phyloP scores from a whole-genome alignment of 2,113 vertebrate species.

The Spilogale gracilis region DNA sequence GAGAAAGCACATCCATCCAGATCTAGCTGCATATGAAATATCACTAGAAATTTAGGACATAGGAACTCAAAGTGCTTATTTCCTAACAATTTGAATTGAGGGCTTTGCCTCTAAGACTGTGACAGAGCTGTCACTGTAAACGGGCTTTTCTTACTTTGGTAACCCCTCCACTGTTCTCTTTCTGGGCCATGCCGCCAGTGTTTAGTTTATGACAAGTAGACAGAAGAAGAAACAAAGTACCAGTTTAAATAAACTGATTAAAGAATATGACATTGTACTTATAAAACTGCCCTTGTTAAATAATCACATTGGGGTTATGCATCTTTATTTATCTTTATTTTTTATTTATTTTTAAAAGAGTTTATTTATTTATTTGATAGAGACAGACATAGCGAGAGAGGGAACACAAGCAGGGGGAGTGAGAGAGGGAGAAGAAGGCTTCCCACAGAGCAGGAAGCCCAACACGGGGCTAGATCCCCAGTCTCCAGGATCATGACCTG shows the following conservation, averaged over 20 bases:
- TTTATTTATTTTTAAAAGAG: no score
- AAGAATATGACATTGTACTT: constrained; percentile 19
- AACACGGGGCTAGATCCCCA: no score
- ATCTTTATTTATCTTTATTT: neutral
- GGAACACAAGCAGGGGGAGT: no score
- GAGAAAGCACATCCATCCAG: neutral
- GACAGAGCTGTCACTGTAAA: fast-evolving
- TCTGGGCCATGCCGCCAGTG: neutral
- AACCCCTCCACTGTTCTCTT: neutral
- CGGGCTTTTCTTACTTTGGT: fast-evolving
- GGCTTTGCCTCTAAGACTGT: neutral
- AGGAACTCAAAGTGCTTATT: neutral
- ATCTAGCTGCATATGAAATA: neutral
- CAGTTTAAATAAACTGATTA: neutral
- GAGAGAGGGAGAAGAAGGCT: no score
- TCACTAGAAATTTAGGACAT: neutral
- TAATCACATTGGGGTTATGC: neutral
- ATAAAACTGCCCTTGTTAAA: neutral
- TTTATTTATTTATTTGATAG: no score
- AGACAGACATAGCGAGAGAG: no score
- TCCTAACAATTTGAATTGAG: neutral
- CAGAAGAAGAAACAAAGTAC: constrained; percentile 2
- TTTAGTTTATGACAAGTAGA: neutral
- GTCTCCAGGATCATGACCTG: no score
- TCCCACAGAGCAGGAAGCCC: no score